Evolutionary conservation across 2,113 vertebrate genomes (phyloP), one percentile per base, ranked within the genome.

Genomic region (Polypterus bichir): DNA sequence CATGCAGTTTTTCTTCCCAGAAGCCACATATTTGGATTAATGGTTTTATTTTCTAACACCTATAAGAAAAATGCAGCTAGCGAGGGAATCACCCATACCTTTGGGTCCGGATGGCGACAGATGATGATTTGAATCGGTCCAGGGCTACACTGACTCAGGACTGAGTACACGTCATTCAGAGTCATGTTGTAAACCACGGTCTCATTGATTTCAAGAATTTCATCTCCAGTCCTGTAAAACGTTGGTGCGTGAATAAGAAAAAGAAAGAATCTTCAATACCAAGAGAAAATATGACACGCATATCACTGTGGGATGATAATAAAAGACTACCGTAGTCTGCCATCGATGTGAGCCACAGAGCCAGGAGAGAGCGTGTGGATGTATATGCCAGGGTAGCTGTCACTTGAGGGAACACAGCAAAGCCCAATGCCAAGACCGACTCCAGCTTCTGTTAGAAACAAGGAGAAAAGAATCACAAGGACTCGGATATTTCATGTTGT

Each of bases 351-450:
- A 0, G 93, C 93, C 66, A 94, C 88, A 0, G 94, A 97, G 11
- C 94, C 94, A 0, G 93, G 94, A 0, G 94, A 95, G 4, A 97
- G 88, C 0, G 91, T 88, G 65, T 94, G 92, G 45, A 97, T 90
- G 66, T 92, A 94, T 70, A 97, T 88, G 48, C 90, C 89, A 0
- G 92, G 89, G 66, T 87, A 83, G 48, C 88, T 83, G 5, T 90
- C 87, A 63, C 76, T 80, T 46, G 87, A 79, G 47, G 92, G 91
- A 27, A 97, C 78, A 5, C 88, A 94, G 65, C 94, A 97, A 58
- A 97, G 74, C 10, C 92, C 94, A 0, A 97, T 91, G 4, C 93
- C 94, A 69, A 97, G 80, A 4, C 93, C 94, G 11, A 96, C 93
- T 1, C 91, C 91, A 1, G 83, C 79, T 79, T 97, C 94, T 97